Evolutionary conservation across 2,888 invertebrate species (phyloP).

Genomic region (Fragum sueziense): DNA sequence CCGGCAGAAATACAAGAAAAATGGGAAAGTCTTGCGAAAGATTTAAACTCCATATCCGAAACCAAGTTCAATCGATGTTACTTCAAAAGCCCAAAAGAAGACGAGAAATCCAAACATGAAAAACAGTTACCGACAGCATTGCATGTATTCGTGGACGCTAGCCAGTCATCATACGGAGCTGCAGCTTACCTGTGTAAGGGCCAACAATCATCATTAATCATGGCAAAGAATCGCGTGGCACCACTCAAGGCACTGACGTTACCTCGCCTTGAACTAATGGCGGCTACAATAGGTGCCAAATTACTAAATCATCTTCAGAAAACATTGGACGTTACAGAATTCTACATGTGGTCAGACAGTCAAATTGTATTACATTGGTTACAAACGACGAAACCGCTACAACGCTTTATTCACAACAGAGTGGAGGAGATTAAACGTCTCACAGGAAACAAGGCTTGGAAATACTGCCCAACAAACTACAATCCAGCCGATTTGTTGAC

Average conservation of each 20-base stretch:
- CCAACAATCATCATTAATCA: conserved; percentile 24
- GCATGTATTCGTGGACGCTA: conserved; percentile 19
- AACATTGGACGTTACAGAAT: not conserved
- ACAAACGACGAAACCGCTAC: conserved; percentile 10
- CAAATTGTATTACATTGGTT: conserved; percentile 41
- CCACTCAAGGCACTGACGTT: conserved; percentile 36
- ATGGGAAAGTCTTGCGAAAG: conserved; percentile 12
- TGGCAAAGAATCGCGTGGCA: conserved; percentile 39
- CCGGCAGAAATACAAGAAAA: conserved; percentile 24
- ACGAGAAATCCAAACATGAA: not conserved
- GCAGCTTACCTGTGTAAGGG: conserved; percentile 32
- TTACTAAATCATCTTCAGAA: conserved; percentile 26
- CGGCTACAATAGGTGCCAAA: conserved; percentile 42
- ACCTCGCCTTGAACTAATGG: conserved; percentile 52
- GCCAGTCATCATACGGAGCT: conserved; percentile 27
- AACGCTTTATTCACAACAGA: conserved; percentile 34
- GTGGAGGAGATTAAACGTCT: conserved; percentile 23
- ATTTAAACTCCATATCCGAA: conserved; percentile 4
- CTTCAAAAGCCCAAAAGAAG: not conserved
- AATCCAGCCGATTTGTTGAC: conserved; percentile 41
- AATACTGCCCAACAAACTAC: conserved; percentile 37
- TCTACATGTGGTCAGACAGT: conserved; percentile 35
- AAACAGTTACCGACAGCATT: not conserved
- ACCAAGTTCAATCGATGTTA: not conserved
- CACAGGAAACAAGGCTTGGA: conserved; percentile 22